These are phyloP conservation scores for Amphipoea lucens DNA, from an alignment of 2,888 invertebrate genomes.

Conservation along the genomic window DNA sequence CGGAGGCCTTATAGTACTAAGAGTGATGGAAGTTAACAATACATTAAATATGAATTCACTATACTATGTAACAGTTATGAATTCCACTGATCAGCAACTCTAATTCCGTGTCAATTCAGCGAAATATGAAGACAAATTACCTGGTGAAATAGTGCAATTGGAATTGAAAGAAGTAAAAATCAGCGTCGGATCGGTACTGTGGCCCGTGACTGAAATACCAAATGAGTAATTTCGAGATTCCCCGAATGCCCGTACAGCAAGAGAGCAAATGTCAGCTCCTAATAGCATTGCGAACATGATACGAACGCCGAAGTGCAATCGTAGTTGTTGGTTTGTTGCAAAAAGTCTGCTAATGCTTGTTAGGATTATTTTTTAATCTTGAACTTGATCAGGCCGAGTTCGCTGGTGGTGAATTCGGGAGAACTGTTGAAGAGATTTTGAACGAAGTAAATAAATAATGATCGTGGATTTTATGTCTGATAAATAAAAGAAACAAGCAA, in stretches of 20 bases:
- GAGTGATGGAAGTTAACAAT: slow-evolving; percentile 12
- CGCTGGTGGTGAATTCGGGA: slow-evolving; percentile 28
- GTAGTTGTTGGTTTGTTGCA: slow-evolving; percentile 80
- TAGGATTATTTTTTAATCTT: slow-evolving; percentile 64
- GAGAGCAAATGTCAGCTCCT: slow-evolving; percentile 87
- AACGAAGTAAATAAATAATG: slow-evolving; percentile 12
- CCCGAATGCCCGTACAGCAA: slow-evolving; percentile 81
- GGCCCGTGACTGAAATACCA: slow-evolving; percentile 87
- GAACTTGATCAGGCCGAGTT: slow-evolving; percentile 57
- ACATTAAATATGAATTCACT: slow-evolving; percentile 30
- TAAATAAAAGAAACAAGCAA: background rate
- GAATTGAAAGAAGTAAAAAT: slow-evolving; percentile 90
- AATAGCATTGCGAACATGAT: slow-evolving; percentile 87
- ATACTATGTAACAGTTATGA: slow-evolving; percentile 14
- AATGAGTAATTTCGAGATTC: slow-evolving; percentile 90
- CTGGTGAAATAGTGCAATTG: slow-evolving; percentile 86
- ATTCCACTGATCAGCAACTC: slow-evolving; percentile 46
- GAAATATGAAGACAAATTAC: slow-evolving; percentile 86
- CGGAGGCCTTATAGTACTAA: background rate
- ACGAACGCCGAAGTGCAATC: slow-evolving; percentile 80
- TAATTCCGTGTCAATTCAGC: slow-evolving; percentile 63
- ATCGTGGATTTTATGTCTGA: background rate
- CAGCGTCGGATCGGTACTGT: slow-evolving; percentile 83
- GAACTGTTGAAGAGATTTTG: slow-evolving; percentile 5
- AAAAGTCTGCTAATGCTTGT: slow-evolving; percentile 71